These are phyloP conservation scores for Syngnathus scovelli DNA, from an alignment of 2,113 vertebrate species.

Conservation along the genomic window DNA sequence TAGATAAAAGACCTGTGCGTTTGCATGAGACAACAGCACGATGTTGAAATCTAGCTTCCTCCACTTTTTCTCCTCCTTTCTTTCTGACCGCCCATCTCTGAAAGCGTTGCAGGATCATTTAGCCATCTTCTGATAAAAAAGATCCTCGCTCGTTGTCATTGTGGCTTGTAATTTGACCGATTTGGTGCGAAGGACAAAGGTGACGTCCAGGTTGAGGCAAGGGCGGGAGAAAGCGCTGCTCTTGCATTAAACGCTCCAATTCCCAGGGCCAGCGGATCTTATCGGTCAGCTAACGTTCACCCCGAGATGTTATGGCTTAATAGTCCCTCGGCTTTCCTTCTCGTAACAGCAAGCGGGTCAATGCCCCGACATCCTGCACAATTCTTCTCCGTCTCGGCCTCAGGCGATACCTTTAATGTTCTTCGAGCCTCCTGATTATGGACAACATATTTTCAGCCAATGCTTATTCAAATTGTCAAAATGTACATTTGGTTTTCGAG, in stretches of 20 bases:
- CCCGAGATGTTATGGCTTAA: conserved; percentile 18
- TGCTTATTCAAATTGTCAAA: no score
- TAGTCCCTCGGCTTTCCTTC: conserved; percentile 4
- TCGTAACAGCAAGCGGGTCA: conserved; percentile 13
- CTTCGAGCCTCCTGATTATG: neutral
- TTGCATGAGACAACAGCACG: conserved; percentile 55
- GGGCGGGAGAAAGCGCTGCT: conserved; percentile 7
- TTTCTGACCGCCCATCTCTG: conserved; percentile 16
- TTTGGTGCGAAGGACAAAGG: conserved; percentile 32
- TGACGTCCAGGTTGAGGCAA: conserved; percentile 38
- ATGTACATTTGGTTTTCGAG: neutral
- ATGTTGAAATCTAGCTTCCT: conserved; percentile 33
- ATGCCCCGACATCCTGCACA: conserved; percentile 5
- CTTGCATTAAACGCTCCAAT: conserved; percentile 18
- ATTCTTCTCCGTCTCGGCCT: neutral
- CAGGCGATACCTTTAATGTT: conserved; percentile 13
- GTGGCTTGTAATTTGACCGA: conserved; percentile 26
- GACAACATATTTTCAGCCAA: neutral
- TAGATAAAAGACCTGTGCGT: conserved; percentile 64
- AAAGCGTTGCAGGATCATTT: conserved; percentile 54
- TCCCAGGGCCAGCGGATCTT: conserved; percentile 27
- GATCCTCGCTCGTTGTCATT: conserved; percentile 18
- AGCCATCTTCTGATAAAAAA: conserved; percentile 35
- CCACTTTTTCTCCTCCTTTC: conserved; percentile 25
- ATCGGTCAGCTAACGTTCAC: conserved; percentile 18